Evolutionary conservation across 2,888 invertebrate species (phyloP), one percentile per base, ranked within the genome.

Genomic region (Caenorhabditis angaria): DNA sequence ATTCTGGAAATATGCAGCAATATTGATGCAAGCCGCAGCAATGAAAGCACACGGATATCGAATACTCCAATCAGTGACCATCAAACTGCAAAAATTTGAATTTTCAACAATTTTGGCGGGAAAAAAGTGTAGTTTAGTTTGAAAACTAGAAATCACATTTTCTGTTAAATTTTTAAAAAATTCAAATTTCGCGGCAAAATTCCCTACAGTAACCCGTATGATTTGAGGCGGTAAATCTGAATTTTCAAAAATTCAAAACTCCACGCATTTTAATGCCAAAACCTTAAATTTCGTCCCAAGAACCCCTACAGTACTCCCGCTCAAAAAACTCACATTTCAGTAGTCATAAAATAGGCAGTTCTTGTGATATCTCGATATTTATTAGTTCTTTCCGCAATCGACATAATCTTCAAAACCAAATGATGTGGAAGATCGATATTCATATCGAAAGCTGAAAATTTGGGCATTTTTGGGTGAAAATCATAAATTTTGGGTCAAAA

Each of bases 361-460:
- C 97, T 96, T 62, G 96, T 95, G 87, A 97, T 91, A 89, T 77
- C 66, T 51, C 67, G 69, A 32, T 70, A 61, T 12, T 53, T 59
- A 41, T 57, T 62, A 0, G 65, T 56, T 92, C 94, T 92, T 78
- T 96, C 94, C n/a, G n/a, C n/a, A n/a, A n/a, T n/a, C n/a, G 95
- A 94, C 90, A 96, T 97, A 88, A 95, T 94, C 88, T 93, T 92
- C 67, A 99, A 94, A 81, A 99, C 95, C 90, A 94, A 94, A 41
- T 95, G 94, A 89, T 97, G 97, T 1, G 99, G 97, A 90, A 97
- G 96, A 90, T 97, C 96, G 87, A 99, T 95, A 81, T 94, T 94
- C 73, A 97, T 94, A 90, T 97, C 96, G 90, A 99, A 99, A 77
- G 97, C 90, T 90, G 81, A 12, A 88, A 85, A 14, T 22, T 25